These are phyloP conservation scores for Platycercus adscitus DNA, from an alignment of 2,113 vertebrate species.

Conservation along the genomic window DNA sequence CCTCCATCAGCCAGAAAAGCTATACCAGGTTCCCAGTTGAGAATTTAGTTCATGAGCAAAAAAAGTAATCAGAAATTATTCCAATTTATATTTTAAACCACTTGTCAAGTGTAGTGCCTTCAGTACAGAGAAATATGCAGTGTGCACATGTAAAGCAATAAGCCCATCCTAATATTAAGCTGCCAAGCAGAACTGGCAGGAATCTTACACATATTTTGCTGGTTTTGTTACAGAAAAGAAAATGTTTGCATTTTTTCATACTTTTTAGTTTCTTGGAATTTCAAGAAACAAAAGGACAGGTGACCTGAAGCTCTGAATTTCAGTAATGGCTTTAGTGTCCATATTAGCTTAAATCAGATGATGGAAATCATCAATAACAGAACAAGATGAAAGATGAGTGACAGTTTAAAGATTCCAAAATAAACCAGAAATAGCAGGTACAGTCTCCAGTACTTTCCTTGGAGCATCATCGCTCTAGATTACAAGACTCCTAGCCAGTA, in stretches of 20 bases:
- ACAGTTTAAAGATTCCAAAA: background rate
- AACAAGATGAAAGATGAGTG: background rate
- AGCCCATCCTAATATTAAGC: background rate
- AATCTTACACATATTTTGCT: background rate
- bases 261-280: background rate
- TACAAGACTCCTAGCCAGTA: background rate
- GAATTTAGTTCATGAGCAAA: background rate
- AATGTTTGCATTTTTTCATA: background rate
- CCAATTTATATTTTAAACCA: background rate
- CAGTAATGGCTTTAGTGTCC: background rate
- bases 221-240: background rate
- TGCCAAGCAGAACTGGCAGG: background rate
- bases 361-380: background rate
- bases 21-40: background rate
- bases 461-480: background rate
- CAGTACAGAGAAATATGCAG: background rate
- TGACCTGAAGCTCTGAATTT: background rate
- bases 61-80: background rate
- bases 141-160: background rate
- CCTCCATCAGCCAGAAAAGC: background rate
- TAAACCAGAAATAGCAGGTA: background rate
- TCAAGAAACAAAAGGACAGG: background rate
- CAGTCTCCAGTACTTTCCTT: background rate
- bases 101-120: background rate
- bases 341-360: background rate